Evolutionary conservation across 2,797 vertebrate species (phyloP), one percentile per base, ranked within the genome.

Genomic region (Coccyzus lansbergi): DNA sequence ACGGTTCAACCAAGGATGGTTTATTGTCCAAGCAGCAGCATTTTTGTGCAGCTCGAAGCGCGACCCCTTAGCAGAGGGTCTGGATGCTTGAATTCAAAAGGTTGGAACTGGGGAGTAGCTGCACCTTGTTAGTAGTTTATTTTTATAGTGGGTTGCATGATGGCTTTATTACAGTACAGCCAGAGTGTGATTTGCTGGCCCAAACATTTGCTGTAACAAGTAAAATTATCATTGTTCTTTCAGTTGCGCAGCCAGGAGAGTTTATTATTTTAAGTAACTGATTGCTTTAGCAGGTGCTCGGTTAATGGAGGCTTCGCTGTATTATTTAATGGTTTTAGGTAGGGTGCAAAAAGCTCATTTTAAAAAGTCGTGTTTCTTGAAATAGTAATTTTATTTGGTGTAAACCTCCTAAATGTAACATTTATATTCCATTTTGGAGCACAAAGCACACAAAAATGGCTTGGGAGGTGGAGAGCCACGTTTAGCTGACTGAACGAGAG

Each of bases 201-300:
- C 74, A 92, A 91, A 77, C 88, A 49, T 95, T 95, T 95, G 69
- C 94, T 95, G 94, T 85, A 85, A 84, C 85, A 93, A 90, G 58
- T 92, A 51, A 86, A 80, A 59, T 92, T 96, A 85, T 95, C 94
- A 90, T 90, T 80, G 64, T 93, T 92, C 89, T 90, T 93, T 93
- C 71, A 58, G 80, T 94, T 76, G 70, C 26, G 1, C 40, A 79
- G 90, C 83, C 83, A 65, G 63, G 70, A 89, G 65, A 91, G 90
- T 86, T 93, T 95, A 90, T 92, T 97, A 95, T 92, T 89, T 84
- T 42, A 91, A 94, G 78, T 92, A 89, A 52, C 70, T 94, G 88
- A 92, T 97, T 87, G 76, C 84, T 97, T 95, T 95, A 96, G 92
- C 97, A 97, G 95, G 91, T 96, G 83, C 85, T 96, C 59, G 38